These are phyloP conservation scores for Agrochola lota DNA, from an alignment of 2,888 invertebrate genomes.

Conservation along the genomic window DNA sequence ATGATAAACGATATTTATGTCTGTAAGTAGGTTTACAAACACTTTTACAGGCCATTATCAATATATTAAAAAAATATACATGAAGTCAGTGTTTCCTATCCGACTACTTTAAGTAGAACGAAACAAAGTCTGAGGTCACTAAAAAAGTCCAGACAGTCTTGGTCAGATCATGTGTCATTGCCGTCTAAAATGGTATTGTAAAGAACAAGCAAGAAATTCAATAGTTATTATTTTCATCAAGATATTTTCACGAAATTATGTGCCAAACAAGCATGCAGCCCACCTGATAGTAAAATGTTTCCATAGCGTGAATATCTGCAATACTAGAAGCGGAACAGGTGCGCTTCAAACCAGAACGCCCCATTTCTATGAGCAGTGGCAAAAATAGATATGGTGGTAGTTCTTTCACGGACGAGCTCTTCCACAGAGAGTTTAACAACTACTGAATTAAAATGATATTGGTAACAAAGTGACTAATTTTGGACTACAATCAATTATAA, in stretches of 20 bases:
- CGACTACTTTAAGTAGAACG: too few relatives aligned
- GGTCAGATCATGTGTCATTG: too few relatives aligned
- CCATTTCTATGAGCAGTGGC: neutral
- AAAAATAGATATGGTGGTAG: neutral
- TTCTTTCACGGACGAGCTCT: conserved; percentile 22
- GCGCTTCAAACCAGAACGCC: neutral
- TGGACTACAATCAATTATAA: conserved; percentile 41
- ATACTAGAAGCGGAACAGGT: neutral
- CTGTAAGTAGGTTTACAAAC: too few relatives aligned
- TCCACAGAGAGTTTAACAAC: conserved; percentile 29
- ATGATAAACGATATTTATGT: too few relatives aligned
- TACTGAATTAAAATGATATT: conserved; percentile 45
- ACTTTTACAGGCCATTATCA: too few relatives aligned
- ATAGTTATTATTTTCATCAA: neutral
- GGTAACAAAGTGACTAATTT: conserved; percentile 18
- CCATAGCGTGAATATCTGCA: conserved; percentile 18
- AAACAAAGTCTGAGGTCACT: too few relatives aligned
- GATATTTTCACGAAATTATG: neutral
- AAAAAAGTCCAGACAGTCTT: too few relatives aligned
- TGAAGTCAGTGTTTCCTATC: too few relatives aligned
- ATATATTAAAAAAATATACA: too few relatives aligned
- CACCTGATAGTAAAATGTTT: conserved; percentile 34
- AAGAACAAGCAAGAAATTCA: neutral
- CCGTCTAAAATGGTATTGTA: too few relatives aligned
- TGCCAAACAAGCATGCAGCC: conserved; percentile 1